Evolutionary conservation across 2,113 vertebrate species (phyloP), one percentile per base, ranked within the genome.

Genomic region (Pachyramphus minor): DNA sequence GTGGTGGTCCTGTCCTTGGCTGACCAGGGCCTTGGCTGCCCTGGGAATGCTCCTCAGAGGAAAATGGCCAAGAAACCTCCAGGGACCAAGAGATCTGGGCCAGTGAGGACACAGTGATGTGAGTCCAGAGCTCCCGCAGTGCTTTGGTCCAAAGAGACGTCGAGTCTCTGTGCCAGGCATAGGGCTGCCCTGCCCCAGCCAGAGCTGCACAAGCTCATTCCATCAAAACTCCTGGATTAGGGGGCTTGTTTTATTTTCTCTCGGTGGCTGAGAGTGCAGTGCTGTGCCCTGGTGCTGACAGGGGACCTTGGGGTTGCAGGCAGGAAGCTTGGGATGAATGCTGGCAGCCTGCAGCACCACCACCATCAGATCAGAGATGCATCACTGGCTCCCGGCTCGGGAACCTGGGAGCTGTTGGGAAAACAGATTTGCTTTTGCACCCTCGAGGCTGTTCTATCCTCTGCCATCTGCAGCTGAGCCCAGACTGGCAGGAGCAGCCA

Each of bases 261-360:
- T 33, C 3, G 33, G 87, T 6, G 33, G 35, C 76, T 41, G 56
- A 71, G 66, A 56, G 42, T 24, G 11, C 53, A 59, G 77, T 0
- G 28, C 10, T 45, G 47, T 80, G 42, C 24, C 37, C 35, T 0
- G 0, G 28, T 13, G 49, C 73, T 9, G 41, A 31, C 15, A 14
- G 45, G 1, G 4, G 23, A 3, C 18, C 45, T 50, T 69, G 55
- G 2, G 64, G 73, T 17, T 0, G 0, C 78, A 84, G 9, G 47
- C 63, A 55, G 15, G 2, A 64, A 69, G 35, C 28, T 55, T 7
- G 25, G 68, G 68, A 56, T 64, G 64, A n/a, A 59, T 59, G 21
- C 84, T 41, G 75, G 55, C 60, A 59, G 50, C 9, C 50, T 7
- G 28, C 52, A n/a, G 52, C 76, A 4, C 52, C 28, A 14, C 62